A percentile compares a stretch with the other conserved stretches of the same genome.
These are phyloP conservation scores for Ictidomys tridecemlineatus DNA, from an alignment of 2,113 vertebrate genomes.

Conservation along the genomic window DNA sequence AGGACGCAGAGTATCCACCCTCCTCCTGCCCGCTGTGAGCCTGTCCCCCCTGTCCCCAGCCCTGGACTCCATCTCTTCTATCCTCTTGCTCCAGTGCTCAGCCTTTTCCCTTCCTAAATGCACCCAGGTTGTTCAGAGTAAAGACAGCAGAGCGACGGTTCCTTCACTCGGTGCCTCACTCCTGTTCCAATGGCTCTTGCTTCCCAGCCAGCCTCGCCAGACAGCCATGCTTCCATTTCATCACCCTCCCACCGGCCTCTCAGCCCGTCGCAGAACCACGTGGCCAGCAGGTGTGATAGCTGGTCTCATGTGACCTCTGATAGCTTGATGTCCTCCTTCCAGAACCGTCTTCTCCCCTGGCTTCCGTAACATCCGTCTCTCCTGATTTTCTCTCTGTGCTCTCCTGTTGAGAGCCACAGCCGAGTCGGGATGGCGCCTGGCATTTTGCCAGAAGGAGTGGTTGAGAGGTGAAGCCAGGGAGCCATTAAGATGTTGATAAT, in stretches of 20 bases:
- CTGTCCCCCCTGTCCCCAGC: neutral
- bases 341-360: rapidly evolving
- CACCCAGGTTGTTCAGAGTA: neutral
- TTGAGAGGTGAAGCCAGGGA: no score
- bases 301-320: neutral
- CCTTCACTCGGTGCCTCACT: neutral
- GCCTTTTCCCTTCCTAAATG: rapidly evolving
- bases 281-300: neutral
- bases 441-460: no score
- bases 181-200: neutral
- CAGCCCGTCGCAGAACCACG: neutral
- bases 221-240: neutral
- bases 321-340: neutral
- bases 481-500: no score
- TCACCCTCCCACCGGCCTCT: rapidly evolving
- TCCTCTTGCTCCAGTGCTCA: neutral
- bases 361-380: rapidly evolving
- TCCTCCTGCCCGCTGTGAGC: no score
- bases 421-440: no score
- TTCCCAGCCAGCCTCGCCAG: neutral
- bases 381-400: neutral
- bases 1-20: neutral
- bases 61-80: neutral
- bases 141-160: neutral
- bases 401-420: no score